Percentiles rank a stretch among this genome's conserved stretches.
phyloP scores from a whole-genome alignment of 2,888 invertebrate genomes.

The Philopedon plagiatum region DNA sequence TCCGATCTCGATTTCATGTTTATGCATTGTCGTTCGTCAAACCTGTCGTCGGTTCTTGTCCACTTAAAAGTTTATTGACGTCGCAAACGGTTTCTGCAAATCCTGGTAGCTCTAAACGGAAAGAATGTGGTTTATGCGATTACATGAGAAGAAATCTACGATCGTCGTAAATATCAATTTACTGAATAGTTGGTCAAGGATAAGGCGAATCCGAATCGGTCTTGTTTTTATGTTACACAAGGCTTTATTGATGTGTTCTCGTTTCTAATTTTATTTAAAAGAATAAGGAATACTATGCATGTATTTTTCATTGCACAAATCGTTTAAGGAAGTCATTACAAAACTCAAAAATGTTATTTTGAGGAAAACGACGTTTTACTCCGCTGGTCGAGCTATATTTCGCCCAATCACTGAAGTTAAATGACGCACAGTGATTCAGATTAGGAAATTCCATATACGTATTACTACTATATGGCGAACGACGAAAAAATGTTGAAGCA shows the following conservation, averaged over 20 bases:
- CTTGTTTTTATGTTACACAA: not conserved
- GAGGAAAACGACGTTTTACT: no score
- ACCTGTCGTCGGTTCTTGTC: conserved; percentile 43
- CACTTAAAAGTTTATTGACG: conserved; percentile 45
- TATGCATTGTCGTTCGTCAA: conserved; percentile 36
- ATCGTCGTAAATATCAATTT: conserved; percentile 29
- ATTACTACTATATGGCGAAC: no score
- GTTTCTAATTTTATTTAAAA: not conserved
- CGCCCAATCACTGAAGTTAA: no score
- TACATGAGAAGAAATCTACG: conserved; percentile 6
- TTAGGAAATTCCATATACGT: no score
- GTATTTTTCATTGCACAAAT: no score
- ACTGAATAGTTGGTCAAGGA: conserved; percentile 7
- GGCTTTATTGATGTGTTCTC: not conserved
- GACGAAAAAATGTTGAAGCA: no score
- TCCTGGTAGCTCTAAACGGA: conserved; percentile 21
- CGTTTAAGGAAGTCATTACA: no score
- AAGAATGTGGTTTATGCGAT: conserved; percentile 30
- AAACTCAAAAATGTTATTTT: no score
- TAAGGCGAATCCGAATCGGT: not conserved
- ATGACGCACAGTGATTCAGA: no score
- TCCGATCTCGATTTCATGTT: conserved; percentile 33
- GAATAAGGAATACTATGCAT: no score
- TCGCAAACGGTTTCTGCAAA: conserved; percentile 24
- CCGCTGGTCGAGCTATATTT: no score